A percentile compares a stretch with the other conserved stretches of the same genome.
These are phyloP conservation scores for Scaptomyza pallida DNA, from an alignment of 1,140 invertebrate genomes.

Conservation along the genomic window DNA sequence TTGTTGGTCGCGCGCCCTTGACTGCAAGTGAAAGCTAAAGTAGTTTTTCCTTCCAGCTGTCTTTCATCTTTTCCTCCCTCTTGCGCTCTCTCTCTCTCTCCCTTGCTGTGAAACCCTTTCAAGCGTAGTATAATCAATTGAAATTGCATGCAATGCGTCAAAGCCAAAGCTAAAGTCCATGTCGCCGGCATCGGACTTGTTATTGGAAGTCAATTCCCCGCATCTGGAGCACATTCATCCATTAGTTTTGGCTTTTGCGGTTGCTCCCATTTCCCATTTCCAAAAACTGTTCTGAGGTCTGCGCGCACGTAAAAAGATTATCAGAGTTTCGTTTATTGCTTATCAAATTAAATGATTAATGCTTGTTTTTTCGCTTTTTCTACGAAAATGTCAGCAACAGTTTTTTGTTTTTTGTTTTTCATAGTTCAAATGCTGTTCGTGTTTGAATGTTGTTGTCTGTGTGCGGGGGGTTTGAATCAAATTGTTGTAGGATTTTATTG, in stretches of 20 bases:
- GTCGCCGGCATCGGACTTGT: background rate
- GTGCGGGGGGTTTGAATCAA: slow-evolving; percentile 51
- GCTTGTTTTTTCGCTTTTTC: slow-evolving; percentile 44
- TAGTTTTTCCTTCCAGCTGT: slow-evolving; percentile 65
- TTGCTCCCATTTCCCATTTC: slow-evolving; percentile 11
- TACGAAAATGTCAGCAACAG: slow-evolving; percentile 69
- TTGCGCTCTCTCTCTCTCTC: slow-evolving; percentile 3
- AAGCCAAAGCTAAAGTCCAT: slow-evolving; percentile 32
- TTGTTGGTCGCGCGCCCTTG: slow-evolving; percentile 17
- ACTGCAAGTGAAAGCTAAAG: slow-evolving; percentile 72
- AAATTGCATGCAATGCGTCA: slow-evolving; percentile 72
- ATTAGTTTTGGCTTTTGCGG: slow-evolving; percentile 40
- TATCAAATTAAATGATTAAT: slow-evolving; percentile 83
- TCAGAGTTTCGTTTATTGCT: slow-evolving; percentile 73
- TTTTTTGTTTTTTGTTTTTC: slow-evolving; percentile 56
- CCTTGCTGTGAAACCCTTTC: slow-evolving; percentile 46
- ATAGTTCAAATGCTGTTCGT: slow-evolving; percentile 48
- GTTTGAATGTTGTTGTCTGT: slow-evolving; percentile 30
- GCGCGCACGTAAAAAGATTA: slow-evolving; percentile 67
- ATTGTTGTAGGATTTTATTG: slow-evolving; percentile 72
- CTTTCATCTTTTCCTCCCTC: slow-evolving; percentile 60
- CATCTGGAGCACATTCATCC: slow-evolving; percentile 4
- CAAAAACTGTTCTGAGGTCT: slow-evolving; percentile 8
- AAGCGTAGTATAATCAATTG: slow-evolving; percentile 73
- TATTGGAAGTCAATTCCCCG: slow-evolving; percentile 5